phyloP scores from a whole-genome alignment of 2,888 invertebrate genomes.

The Eurois occulta region DNA sequence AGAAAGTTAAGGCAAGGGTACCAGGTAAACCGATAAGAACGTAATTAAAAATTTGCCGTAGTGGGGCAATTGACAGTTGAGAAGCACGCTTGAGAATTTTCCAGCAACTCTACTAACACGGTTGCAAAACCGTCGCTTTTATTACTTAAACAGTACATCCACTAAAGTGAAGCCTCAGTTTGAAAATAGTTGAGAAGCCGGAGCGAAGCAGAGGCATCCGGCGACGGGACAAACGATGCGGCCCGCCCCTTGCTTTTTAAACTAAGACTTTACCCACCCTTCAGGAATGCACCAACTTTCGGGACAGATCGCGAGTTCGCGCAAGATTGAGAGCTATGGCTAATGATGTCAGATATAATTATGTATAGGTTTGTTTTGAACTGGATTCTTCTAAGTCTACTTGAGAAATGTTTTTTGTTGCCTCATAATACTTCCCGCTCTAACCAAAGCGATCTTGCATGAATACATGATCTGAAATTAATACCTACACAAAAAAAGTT shows the following conservation, averaged over 20 bases:
- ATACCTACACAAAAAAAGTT: neutral
- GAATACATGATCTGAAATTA: neutral
- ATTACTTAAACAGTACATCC: neutral
- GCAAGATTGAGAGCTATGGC: slow-evolving; percentile 7
- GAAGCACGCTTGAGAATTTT: neutral
- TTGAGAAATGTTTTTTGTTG: neutral
- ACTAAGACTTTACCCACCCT: slow-evolving; percentile 30
- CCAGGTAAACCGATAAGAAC: neutral
- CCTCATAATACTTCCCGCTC: neutral
- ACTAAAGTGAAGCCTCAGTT: slow-evolving; percentile 29
- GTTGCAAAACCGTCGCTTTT: neutral
- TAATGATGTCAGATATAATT: slow-evolving; percentile 1
- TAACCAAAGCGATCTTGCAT: neutral
- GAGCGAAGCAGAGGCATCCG: slow-evolving; percentile 33
- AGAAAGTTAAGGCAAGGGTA: no score
- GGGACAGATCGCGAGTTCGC: slow-evolving; percentile 8
- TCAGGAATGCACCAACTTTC: slow-evolving; percentile 46
- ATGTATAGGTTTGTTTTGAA: neutral
- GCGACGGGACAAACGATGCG: slow-evolving; percentile 52
- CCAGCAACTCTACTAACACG: neutral
- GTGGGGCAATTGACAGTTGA: neutral
- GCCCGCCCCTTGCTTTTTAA: slow-evolving; percentile 44
- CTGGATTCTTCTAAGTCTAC: neutral
- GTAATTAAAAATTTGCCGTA: neutral
- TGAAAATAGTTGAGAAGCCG: slow-evolving; percentile 54